These are phyloP conservation scores for Oikopleura albicans DNA, from an alignment of 23 tunicate genomes.

Conservation along the genomic window DNA sequence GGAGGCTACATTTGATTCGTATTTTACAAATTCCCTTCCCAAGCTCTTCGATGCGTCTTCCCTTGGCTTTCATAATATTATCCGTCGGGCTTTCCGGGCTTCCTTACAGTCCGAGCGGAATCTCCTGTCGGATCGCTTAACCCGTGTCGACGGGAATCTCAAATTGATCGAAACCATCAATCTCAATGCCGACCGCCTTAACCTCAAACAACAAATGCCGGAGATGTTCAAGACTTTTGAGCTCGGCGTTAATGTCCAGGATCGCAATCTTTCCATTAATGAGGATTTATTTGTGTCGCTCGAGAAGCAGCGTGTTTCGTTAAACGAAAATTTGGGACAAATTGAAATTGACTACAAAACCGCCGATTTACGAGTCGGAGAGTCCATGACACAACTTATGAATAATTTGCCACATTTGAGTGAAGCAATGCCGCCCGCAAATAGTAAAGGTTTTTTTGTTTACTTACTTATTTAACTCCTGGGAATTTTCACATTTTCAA, in stretches of 20 bases:
- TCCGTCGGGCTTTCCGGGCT: neutral
- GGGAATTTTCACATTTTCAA: no score
- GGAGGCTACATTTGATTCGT: constrained; percentile 41
- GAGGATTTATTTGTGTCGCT: neutral
- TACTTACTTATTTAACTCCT: no score
- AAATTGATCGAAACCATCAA: neutral
- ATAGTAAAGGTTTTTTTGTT: no score
- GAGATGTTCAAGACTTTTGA: neutral
- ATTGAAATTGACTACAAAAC: neutral
- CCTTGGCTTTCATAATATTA: neutral
- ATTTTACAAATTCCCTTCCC: constrained; percentile 30
- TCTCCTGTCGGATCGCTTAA: neutral
- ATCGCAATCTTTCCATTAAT: neutral
- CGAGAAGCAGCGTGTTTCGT: neutral
- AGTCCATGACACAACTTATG: neutral
- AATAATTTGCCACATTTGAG: neutral
- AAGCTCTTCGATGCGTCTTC: constrained; percentile 33
- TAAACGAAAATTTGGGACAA: neutral
- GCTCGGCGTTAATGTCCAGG: neutral
- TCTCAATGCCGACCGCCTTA: neutral
- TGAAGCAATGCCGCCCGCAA: neutral
- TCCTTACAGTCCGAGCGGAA: neutral
- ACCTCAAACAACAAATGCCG: neutral
- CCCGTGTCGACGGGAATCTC: neutral
- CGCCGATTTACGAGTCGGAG: neutral